Evolutionary conservation across 1,140 invertebrate genomes (phyloP).

Genomic region (Brachystomella parvula): DNA sequence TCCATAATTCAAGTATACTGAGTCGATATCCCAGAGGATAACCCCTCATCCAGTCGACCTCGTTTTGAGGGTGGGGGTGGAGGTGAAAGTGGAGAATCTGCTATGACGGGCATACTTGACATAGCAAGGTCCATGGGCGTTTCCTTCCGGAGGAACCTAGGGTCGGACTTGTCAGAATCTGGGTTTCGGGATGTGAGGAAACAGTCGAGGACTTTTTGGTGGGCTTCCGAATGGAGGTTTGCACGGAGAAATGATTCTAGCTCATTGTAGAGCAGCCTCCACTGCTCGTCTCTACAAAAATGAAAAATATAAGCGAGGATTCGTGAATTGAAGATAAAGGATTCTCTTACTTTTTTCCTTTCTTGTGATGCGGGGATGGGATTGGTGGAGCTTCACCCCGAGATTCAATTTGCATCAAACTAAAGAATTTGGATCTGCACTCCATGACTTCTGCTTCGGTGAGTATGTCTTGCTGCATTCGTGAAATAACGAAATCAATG

Average conservation of each 20-base stretch:
- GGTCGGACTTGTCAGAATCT: slow-evolving; percentile 40
- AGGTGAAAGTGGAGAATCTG: slow-evolving; percentile 72
- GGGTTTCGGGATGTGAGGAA: slow-evolving; percentile 60
- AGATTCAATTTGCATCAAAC: slow-evolving; percentile 62
- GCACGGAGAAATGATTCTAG: slow-evolving; percentile 72
- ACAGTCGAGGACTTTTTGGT: slow-evolving; percentile 72
- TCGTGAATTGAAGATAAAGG: neutral
- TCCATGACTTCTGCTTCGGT: slow-evolving; percentile 76
- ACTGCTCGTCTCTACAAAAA: slow-evolving; percentile 70
- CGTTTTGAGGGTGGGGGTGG: slow-evolving; percentile 44
- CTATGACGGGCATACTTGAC: slow-evolving; percentile 52
- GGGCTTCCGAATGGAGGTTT: slow-evolving; percentile 60
- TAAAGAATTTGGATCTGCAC: slow-evolving; percentile 78
- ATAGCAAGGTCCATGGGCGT: slow-evolving; percentile 3
- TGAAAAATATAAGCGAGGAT: neutral
- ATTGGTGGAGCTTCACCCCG: slow-evolving; percentile 40
- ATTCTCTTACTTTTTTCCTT: slow-evolving; percentile 43
- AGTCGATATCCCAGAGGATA: neutral
- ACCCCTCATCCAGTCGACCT: neutral
- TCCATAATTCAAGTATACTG: slow-evolving; percentile 25
- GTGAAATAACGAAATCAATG: slow-evolving; percentile 65
- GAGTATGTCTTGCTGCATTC: slow-evolving; percentile 74
- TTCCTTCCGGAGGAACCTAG: slow-evolving; percentile 43
- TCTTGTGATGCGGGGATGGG: slow-evolving; percentile 35
- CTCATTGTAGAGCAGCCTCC: slow-evolving; percentile 79